A percentile compares a stretch with the other conserved stretches of the same genome.
Conservation (phyloP, 2,888 invertebrate species). For the Thymelicus sylvestris region DNA sequence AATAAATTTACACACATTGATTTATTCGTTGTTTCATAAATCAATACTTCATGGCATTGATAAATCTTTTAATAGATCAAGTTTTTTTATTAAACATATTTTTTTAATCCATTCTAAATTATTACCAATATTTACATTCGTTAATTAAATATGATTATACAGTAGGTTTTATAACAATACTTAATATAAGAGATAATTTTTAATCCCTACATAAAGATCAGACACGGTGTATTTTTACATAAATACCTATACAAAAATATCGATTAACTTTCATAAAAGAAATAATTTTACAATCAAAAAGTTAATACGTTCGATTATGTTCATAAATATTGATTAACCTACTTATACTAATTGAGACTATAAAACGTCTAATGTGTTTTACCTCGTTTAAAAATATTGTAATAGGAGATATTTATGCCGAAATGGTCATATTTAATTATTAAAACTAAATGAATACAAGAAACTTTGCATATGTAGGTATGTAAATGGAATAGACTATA, state of each 20-base stretch:
- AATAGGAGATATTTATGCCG: constrained; percentile 48
- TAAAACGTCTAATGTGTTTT: constrained; percentile 27
- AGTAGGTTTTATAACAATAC: too few species aligned
- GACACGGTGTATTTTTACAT: not conserved
- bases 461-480: constrained; percentile 39
- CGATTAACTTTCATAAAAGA: not conserved
- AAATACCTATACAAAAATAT: not conserved
- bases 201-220: too few species aligned
- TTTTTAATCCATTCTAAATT: too few species aligned
- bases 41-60: too few species aligned
- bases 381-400: constrained; percentile 23
- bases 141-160: too few species aligned
- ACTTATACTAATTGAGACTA: constrained; percentile 20
- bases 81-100: too few species aligned
- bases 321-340: constrained; percentile 33
- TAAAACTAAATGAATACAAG: constrained; percentile 41
- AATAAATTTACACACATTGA: too few species aligned
- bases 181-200: too few species aligned
- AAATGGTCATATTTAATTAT: constrained; percentile 45
- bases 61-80: too few species aligned
- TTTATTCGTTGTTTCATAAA: too few species aligned
- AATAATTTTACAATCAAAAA: not conserved
- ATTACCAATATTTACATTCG: too few species aligned
- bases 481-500: not conserved
- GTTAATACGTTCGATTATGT: not conserved